Conservation (phyloP, 2,888 invertebrate species). For the Phaedon cochleariae region DNA sequence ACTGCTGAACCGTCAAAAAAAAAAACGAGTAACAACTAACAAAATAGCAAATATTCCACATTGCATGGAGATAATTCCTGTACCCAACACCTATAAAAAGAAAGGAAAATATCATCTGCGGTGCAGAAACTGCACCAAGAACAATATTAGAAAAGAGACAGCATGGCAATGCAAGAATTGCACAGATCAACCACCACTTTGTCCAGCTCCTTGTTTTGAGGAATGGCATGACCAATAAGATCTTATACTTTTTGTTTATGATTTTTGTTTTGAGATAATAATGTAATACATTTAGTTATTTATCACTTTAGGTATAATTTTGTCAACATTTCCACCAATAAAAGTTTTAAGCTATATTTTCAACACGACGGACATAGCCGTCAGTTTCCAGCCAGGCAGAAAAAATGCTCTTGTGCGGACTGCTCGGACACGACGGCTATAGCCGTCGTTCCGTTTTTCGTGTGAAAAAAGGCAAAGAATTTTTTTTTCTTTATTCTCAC, state of each 20-base stretch:
- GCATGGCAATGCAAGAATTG: conserved; percentile 10
- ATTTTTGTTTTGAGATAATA: too few species aligned
- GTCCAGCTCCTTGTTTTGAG: neutral
- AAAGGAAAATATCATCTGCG: neutral
- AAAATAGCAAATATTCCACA: neutral
- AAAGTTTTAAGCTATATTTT: conserved; percentile 4
- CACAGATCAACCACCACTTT: conserved; percentile 9
- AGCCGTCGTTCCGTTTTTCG: too few species aligned
- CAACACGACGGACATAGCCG: conserved; percentile 6
- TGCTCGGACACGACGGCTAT: too few species aligned
- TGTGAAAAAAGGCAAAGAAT: too few species aligned
- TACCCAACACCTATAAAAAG: conserved; percentile 8
- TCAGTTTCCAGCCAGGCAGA: conserved; percentile 2
- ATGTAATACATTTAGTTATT: conserved; percentile 6
- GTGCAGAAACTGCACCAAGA: neutral
- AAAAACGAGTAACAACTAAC: too few species aligned
- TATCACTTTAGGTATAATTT: conserved; percentile 5
- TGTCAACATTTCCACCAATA: conserved; percentile 3
- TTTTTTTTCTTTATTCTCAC: too few species aligned
- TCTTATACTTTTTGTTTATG: neutral
- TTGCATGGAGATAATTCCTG: conserved; percentile 1
- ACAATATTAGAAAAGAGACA: conserved; percentile 7
- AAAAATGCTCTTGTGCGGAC: too few species aligned
- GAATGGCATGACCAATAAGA: neutral
- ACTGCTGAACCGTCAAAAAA: too few species aligned